Evolutionary conservation across 2,888 invertebrate species (phyloP), one percentile per base, ranked within the genome.

Genomic region (Phengaris arion): DNA sequence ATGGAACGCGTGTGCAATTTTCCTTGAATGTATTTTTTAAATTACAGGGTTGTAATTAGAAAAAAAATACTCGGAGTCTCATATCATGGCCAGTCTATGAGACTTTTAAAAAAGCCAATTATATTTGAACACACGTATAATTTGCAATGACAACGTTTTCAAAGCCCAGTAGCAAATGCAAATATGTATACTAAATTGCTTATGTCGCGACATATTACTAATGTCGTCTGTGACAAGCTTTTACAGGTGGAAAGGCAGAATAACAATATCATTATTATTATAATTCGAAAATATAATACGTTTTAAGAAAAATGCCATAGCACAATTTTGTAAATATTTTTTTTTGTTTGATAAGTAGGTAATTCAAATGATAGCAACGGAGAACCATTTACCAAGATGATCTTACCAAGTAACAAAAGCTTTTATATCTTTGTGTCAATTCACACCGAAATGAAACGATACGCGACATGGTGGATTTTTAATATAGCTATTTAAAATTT

Each of bases 1-100:
- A 72, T 72, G 72, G 72, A 6, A 72, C 72, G 72, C 54, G 45
- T 72, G 12, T 52, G 70, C 70, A 70, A 70, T 72, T 72, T 72
- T 54, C 12, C 72, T 15, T 22, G 48, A 48, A 70, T 22, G 52
- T 70, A 22, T 70, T 72, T 72, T 70, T 70, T 6, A 54, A 72
- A 72, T 72, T 54, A 54, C 22, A 72, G 54, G 72, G 51, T 45
- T 54, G 12, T 72, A 72, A 72, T 72, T 72, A 72, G 52, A 72
- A 72, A 72, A 46, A 70, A 48, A 12, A 54, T 35, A 6, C 35
- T 54, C 35, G 22, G 3, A 4, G 22, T 12, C 13, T 54, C 35
- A 54, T 22, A 22, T 72, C 15, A 72, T 72, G 52, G 22, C 22
- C 35, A 6, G 22, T 10, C 22, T 64, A 64, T 35, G 15, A 22